Base-by-base conservation (phyloP, 2,888 invertebrate genomes). In the Labia minor region DNA sequence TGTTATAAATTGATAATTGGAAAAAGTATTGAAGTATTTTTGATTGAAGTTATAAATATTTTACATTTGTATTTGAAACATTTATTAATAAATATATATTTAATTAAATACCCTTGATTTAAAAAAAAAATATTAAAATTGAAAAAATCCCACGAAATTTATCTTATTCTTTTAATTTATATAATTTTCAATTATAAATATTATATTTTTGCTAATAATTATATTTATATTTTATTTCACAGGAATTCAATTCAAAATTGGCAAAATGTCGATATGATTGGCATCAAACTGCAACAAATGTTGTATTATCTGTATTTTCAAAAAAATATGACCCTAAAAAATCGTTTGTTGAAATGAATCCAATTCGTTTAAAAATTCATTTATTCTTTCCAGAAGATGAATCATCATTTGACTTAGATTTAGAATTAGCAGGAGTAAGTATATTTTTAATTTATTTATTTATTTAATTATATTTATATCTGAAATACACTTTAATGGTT, bases 221-320 rank as follows among this genome's bases (percentile, higher is more conserved):
- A 19, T 61, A 67, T 20, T 64, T n/a, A n/a, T n/a, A n/a, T 67
- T 65, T 61, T 68, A 67, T 69, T 18, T 79, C 80, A 49, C 73
- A 87, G 85, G 79, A 81, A 70, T 73, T 78, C 1, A 78, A 83
- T 49, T 49, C 49, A 68, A 81, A 82, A 64, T 83, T 81, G 63
- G 80, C 85, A 0, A 81, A 85, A 68, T 96, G 96, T 75, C 85
- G 95, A 20, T 87, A 90, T 82, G 97, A 98, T 77, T 95, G 95
- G 91, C 94, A 96, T 79, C 97, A 98, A 80, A 97, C 96, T 0
- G 87, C 86, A 0, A 83, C 86, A 0, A 83, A 85, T 76, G 90
- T 97, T 0, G 88, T 90, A 68, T 85, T 97, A 64, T 89, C 95
- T 37, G 84, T 97, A 62, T 98, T 92, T 78, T 91, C 92, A 0